Percentiles rank a stretch among this genome's conserved stretches.
Evolutionary conservation across 2,797 vertebrate species (phyloP).

Genomic region (Pseudochaenichthys georgianus): DNA sequence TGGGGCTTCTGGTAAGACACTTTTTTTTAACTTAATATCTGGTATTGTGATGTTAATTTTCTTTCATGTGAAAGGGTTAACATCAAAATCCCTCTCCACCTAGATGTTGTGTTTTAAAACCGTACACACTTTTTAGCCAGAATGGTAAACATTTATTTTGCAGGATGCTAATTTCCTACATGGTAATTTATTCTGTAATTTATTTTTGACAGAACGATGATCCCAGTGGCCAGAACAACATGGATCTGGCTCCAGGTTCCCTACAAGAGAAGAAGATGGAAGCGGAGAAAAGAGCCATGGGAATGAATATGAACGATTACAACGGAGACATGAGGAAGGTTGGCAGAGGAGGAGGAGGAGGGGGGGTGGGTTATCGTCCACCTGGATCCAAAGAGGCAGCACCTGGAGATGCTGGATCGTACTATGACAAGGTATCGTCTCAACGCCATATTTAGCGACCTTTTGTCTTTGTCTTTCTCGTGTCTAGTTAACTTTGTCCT

Average conservation of each 20-base stretch:
- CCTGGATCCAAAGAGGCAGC: constrained; percentile 96
- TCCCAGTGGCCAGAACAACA: constrained; percentile 73
- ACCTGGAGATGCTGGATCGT: constrained; percentile 92
- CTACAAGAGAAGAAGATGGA: constrained; percentile 97
- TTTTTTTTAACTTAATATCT: too few species aligned
- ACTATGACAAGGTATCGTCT: constrained; percentile 94
- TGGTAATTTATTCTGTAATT: background rate
- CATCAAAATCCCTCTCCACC: background rate
- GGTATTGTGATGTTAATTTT: too few species aligned
- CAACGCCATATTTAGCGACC: background rate
- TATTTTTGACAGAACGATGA: constrained; percentile 81
- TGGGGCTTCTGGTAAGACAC: constrained; percentile 93
- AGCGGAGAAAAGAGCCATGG: constrained; percentile 93
- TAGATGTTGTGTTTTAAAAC: background rate
- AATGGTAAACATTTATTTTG: background rate
- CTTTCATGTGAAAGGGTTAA: too few species aligned
- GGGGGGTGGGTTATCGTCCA: constrained; percentile 91
- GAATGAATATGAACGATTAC: constrained; percentile 94
- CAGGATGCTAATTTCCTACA: background rate
- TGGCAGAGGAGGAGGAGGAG: constrained; percentile 70
- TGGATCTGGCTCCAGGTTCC: constrained; percentile 81
- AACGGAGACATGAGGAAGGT: constrained; percentile 96
- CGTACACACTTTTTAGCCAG: background rate
- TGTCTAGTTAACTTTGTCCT: constrained; percentile 58
- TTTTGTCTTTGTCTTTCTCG: constrained; percentile 38